Evolutionary conservation across 2,113 vertebrate genomes (phyloP), one percentile per base, ranked within the genome.

Genomic region (Alosa alosa): DNA sequence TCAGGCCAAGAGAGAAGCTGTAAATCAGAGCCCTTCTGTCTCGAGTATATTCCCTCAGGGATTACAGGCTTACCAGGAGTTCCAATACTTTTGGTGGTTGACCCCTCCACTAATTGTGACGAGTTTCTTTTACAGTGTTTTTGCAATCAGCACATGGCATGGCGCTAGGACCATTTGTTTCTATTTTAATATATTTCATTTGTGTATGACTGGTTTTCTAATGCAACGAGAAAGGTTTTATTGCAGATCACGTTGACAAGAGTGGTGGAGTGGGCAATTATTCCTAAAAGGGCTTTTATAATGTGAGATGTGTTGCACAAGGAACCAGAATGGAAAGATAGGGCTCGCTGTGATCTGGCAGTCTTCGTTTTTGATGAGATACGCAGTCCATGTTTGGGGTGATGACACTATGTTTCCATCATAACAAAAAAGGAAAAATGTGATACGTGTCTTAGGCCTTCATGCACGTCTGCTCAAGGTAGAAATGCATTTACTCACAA

Each of bases 321-420:
- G 25, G 68, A 39, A 75, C 68, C 68, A 75, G 68, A 75, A 75
- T 31, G 68, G 68, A 75, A 75, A 75, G 68, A 10, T 75, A 8
- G 31, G 68, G 39, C 68, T 31, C 13, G 11, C 9, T 36, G 68
- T 39, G 25, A 75, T 75, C 68, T 75, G 31, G 64, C 64, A 7
- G 64, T 11, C 6, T 68, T 31, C 7, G 25, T 31, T 31, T 68
- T 31, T 25, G 64, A 68, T 68, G 22, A 68, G 22, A n/a, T 68
- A 31, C 31, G 64, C 64, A 75, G 68, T 36, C 68, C 13, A 31
- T 75, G 68, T 39, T 75, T 4, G 25, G 31, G 68, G 68, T 1
- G 13, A 39, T 75, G 68, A 39, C 68, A 39, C 68, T 39, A 39
- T 75, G 0, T 75, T 75, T 75, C 68, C 31, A 75, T 75, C 11